Base-by-base conservation (phyloP, 2,888 invertebrate genomes). In the Pollenia amentaria region DNA sequence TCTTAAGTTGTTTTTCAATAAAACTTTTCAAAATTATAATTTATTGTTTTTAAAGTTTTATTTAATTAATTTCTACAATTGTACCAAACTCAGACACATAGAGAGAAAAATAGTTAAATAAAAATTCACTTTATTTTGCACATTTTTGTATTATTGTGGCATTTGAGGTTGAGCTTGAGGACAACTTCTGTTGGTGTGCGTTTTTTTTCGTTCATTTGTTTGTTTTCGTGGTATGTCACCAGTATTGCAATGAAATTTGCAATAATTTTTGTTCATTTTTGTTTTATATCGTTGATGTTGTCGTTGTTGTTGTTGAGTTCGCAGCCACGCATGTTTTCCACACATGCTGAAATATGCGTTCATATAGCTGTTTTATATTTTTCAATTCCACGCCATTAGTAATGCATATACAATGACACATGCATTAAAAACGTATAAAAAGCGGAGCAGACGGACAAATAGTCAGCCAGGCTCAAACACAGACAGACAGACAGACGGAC, bases 301-400 rank as follows among this genome's bases (percentile, higher is more conserved):
- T 53, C 72, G 51, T 46, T 70, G 16, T 53, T 77, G 42, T 18
- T 51, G 38, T 38, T 38, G 69, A 29, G 29, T n/a, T 69, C 60
- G 82, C 64, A 64, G 76, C 87, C 87, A 87, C 87, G 87, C 87
- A 87, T 87, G 69, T 84, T 87, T 87, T 87, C 77, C 80, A 84
- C 84, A 73, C 87, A 84, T 80, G 76, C 55, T 79, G 62, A 84
- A 84, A 77, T 65, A 80, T 81, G 84, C 87, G 79, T 82, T 79
- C 51, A 70, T 11, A 12, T 12, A 21, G 18, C 21, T 29, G 9
- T 12, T 64, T 8, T 64, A 57, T 44, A 67, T 69, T 78, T 65
- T 77, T 65, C 84, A 67, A 69, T 84, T 29, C 48, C 53, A 57
- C 67, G 76, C 38, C 81, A 85, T 79, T 83, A 70, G 78, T 64